Percentiles rank a stretch among this genome's conserved stretches.
phyloP scores from a whole-genome alignment of 2,797 vertebrate species.

The Liasis olivaceus region DNA sequence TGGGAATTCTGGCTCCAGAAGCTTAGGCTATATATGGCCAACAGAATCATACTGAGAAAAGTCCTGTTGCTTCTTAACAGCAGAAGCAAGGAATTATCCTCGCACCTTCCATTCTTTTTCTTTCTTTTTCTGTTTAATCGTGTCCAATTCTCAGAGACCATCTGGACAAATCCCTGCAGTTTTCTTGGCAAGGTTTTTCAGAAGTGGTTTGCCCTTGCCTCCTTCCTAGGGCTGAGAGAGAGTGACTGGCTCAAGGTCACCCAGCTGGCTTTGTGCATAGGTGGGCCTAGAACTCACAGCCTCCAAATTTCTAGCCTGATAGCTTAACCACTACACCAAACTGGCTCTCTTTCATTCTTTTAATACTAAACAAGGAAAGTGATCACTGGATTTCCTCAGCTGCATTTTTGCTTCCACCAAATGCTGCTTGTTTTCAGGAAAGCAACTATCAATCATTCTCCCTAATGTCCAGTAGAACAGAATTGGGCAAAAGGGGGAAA shows the following conservation, averaged over 20 bases:
- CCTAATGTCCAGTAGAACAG: not conserved
- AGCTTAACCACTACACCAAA: no score
- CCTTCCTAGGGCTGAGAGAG: no score
- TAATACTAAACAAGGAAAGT: not conserved
- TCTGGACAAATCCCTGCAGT: no score
- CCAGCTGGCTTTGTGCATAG: no score
- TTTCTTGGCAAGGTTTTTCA: no score
- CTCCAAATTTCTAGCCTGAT: no score
- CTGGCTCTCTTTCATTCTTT: not conserved
- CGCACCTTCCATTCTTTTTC: not conserved
- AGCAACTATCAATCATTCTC: not conserved
- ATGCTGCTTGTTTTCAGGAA: not conserved
- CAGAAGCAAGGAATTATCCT: not conserved
- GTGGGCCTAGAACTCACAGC: no score
- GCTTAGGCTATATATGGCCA: not conserved
- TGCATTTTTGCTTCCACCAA: not conserved
- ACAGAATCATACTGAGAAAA: not conserved
- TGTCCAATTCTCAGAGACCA: no score
- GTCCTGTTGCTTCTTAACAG: not conserved
- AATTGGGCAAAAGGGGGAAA: no score
- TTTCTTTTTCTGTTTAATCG: no score
- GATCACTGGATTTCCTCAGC: not conserved
- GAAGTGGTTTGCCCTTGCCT: no score
- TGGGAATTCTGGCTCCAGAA: constrained; percentile 24
- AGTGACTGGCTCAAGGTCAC: no score